Evolutionary conservation across 2,888 invertebrate genomes (phyloP).

Genomic region (Aphidoletes aphidimyza): DNA sequence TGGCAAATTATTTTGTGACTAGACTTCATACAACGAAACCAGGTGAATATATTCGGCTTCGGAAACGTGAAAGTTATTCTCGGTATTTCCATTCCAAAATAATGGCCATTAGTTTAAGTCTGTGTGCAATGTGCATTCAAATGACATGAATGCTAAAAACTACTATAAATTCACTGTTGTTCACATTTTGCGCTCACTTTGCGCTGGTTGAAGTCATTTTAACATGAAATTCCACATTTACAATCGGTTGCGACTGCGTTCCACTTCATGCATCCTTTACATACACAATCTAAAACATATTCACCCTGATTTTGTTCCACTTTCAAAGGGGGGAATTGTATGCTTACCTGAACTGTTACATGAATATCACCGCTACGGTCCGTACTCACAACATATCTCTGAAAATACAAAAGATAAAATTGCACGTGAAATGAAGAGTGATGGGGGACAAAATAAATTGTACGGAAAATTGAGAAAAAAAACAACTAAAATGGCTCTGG

Average conservation of each 20-base stretch:
- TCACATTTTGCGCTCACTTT: no score
- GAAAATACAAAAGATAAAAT: slow-evolving; percentile 67
- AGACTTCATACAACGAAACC: no score
- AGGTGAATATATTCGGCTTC: neutral
- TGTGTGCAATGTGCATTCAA: neutral
- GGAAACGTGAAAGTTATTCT: neutral
- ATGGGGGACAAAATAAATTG: neutral
- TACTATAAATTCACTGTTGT: neutral
- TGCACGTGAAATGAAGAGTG: neutral
- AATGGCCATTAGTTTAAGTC: neutral
- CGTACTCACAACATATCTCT: slow-evolving; percentile 81
- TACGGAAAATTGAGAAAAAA: neutral
- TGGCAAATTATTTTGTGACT: no score
- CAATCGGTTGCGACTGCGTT: neutral
- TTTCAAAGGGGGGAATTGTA: slow-evolving; percentile 58
- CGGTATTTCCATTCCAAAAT: neutral
- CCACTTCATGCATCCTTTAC: neutral
- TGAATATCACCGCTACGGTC: slow-evolving; percentile 79
- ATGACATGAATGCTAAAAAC: neutral
- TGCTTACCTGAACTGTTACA: slow-evolving; percentile 79
- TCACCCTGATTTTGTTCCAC: neutral
- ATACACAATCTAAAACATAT: neutral
- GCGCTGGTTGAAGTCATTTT: neutral
- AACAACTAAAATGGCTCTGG: no score
- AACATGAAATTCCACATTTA: neutral